Base-by-base conservation (phyloP, 2,888 invertebrate species). In the Electrophaes corylata region DNA sequence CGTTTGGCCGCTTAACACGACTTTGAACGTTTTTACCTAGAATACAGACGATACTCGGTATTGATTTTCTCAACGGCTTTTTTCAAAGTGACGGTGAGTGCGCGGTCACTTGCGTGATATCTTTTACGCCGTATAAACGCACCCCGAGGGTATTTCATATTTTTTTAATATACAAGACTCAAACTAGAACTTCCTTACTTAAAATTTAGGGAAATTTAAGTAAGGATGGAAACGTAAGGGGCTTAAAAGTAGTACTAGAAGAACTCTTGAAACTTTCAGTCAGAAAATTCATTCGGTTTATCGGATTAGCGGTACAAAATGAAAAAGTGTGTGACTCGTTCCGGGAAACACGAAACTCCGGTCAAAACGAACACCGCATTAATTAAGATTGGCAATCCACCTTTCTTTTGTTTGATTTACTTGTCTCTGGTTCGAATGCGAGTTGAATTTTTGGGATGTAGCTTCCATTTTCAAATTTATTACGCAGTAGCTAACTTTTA, bases 321-420 rank as follows among this genome's bases (percentile, higher is more conserved):
- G 11, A 19, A 18, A 40, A 35, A 41, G 41, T 20, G 33, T 12
- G 43, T 8, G 37, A 31, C 19, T 44, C 29, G 49, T 26, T 41
- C 14, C 35, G 33, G 18, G 48, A 29, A 41, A 48, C 37, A 35
- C 31, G 45, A 40, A 51, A n/a, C 16, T 35, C 40, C 11, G 14
- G 40, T 35, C 33, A 16, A 51, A 46, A 19, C 45, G 57, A 57
- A 40, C 50, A 46, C 20, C n/a, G 50, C 44, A 50, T 57, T 57
- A 50, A 57, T 57, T 57, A 50, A 14, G 57, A 41, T 18, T 50
- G 39, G 40, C 57, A 23, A 14, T 35, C 46, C 39, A 33, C 40
- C 12, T 45, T 35, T 46, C 35, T 54, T 31, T 51, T 46, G 40
- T 57, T 46, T 45, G 56, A 50, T 31, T 37, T 33, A 40, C 16